These are phyloP conservation scores for Sebastes fasciatus DNA, from an alignment of 2,113 vertebrate species.

Conservation along the genomic window DNA sequence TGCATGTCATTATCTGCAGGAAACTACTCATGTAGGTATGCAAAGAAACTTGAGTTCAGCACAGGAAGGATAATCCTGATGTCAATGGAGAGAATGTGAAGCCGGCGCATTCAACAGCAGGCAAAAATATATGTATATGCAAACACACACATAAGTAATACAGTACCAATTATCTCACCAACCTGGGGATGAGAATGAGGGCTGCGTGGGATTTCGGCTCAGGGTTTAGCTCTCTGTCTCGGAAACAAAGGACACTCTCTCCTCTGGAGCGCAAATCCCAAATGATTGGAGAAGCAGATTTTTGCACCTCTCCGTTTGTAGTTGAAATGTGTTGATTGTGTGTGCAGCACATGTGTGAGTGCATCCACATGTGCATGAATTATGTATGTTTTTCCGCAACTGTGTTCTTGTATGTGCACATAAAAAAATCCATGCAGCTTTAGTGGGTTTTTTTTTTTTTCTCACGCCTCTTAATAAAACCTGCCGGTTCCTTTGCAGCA, in stretches of 20 bases:
- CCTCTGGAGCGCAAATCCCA: conserved; percentile 60
- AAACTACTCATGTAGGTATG: conserved; percentile 51
- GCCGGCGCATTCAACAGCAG: conserved; percentile 61
- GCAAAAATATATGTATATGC: conserved; percentile 41
- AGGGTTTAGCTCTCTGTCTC: conserved; percentile 50
- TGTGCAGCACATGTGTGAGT: background rate
- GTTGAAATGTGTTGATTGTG: conserved; percentile 8
- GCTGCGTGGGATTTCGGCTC: conserved; percentile 59
- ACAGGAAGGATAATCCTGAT: conserved; percentile 47
- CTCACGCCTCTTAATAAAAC: conserved; percentile 15
- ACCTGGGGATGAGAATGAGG: conserved; percentile 68
- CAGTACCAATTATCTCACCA: conserved; percentile 73
- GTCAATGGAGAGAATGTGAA: conserved; percentile 40
- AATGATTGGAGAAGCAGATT: conserved; percentile 41
- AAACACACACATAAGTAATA: conserved; percentile 61
- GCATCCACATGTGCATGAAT: conserved; percentile 27
- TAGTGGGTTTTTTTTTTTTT: background rate
- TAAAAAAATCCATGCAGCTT: background rate
- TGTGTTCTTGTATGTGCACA: conserved; percentile 10
- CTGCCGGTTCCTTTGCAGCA: conserved; percentile 57
- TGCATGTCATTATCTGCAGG: conserved; percentile 8
- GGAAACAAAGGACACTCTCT: conserved; percentile 57
- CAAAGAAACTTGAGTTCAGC: conserved; percentile 66
- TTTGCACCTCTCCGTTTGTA: conserved; percentile 38
- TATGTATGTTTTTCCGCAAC: conserved; percentile 25